Evolutionary conservation across 2,888 invertebrate species (phyloP).

Genomic region (Ferrisia virgata): DNA sequence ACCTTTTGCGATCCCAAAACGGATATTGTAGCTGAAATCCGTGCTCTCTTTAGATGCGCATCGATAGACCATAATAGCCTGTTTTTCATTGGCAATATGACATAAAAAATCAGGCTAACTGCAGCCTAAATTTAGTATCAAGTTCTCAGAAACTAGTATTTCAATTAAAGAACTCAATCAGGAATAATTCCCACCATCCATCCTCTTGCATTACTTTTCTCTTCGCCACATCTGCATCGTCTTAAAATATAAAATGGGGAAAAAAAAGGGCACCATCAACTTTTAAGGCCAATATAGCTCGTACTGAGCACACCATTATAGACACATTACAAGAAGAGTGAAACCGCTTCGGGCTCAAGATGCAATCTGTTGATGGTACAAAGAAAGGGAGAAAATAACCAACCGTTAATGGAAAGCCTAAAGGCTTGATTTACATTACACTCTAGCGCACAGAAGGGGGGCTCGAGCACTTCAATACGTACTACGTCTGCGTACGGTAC

Average conservation of each 20-base stretch:
- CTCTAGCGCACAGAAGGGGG: neutral
- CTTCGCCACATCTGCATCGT: neutral
- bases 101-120: too few relatives aligned
- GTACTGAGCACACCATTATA: neutral
- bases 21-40: too few relatives aligned
- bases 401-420: neutral
- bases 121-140: too few relatives aligned
- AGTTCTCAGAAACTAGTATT: too few relatives aligned
- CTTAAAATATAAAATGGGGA: neutral
- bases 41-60: too few relatives aligned
- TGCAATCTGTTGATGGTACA: slow-evolving; percentile 10
- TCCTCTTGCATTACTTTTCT: neutral
- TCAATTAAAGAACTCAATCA: too few relatives aligned
- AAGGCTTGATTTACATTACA: slow-evolving; percentile 6
- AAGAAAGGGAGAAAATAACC: neutral
- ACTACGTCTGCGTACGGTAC: neutral
- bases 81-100: too few relatives aligned
- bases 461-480: neutral
- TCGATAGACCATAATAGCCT: too few relatives aligned
- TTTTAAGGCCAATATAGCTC: neutral
- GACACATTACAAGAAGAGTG: neutral
- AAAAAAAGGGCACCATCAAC: neutral
- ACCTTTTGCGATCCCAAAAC: too few relatives aligned
- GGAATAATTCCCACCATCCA: neutral
- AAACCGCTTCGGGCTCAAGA: neutral